Base-by-base conservation (phyloP, 2,888 invertebrate genomes). In the Acrobasis consociella region DNA sequence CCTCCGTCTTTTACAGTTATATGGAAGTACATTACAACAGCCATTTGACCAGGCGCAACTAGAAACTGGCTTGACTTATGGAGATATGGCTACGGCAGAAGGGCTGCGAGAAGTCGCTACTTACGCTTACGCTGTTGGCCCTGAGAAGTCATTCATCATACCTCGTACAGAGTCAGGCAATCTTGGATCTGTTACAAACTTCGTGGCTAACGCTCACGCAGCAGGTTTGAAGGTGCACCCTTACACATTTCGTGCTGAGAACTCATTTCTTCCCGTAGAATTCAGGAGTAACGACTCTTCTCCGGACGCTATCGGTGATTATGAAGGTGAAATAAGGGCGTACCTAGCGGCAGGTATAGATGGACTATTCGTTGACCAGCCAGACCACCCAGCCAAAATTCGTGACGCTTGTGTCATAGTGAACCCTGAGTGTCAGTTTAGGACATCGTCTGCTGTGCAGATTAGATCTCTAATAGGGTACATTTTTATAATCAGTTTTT, bases 141-240 rank as follows among this genome's bases (percentile, higher is more conserved):
- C 91, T 22, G 89, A 89, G 1, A 92, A 91, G 62, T 67, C 73
- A 1, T 88, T 85, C 51, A 83, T 92, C 42, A 91, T 92, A 61
- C 88, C 89, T 17, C 81, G 86, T 9, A 77, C 82, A 63, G 72
- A 68, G 9, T 73, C 84, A 17, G 74, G 83, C 55, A 81, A 68
- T 1, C 78, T 91, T 1, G 86, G 85, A 13, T 66, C 67, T 22
- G 74, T 75, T 0, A 90, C 91, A 0, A 81, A 66, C 65, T 92
- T 88, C 60, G 88, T 91, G 0, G 63, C 66, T 1, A 80, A 87
- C 60, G 89, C 90, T 42, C 91, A 92, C 64, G 78, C 76, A 0
- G 88, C 75, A n/a, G 86, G 87, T 1, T 71, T 91, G 8, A 86
- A 89, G 67, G 91, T 92, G 1, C 91, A 91, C 59, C 89, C 91